These are phyloP conservation scores for Carcinoscorpius rotundicauda DNA, from an alignment of 1,140 invertebrate genomes.

Conservation along the genomic window DNA sequence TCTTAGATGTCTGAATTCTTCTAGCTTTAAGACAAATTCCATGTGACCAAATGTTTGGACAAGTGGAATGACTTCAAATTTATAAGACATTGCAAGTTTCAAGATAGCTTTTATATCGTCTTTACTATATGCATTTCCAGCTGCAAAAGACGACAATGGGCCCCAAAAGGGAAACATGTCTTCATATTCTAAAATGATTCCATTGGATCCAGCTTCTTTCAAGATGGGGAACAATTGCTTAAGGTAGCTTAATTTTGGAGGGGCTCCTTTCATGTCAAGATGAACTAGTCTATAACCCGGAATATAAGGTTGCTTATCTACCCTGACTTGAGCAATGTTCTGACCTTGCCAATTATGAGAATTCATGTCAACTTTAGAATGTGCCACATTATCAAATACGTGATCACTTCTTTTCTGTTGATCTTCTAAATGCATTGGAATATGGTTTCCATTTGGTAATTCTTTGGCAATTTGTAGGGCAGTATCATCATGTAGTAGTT, in stretches of 20 bases:
- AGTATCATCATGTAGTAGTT: no score
- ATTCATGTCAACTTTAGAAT: conserved; percentile 1
- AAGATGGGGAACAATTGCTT: conserved; percentile 44
- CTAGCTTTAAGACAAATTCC: conserved; percentile 75
- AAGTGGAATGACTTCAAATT: conserved; percentile 73
- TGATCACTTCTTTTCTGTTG: not conserved
- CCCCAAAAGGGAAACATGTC: conserved; percentile 79
- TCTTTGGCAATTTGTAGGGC: no score
- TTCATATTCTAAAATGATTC: conserved; percentile 87
- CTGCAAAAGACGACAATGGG: conserved; percentile 48
- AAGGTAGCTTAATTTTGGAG: conserved; percentile 50
- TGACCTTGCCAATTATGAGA: conserved; percentile 6
- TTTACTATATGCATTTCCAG: conserved; percentile 61
- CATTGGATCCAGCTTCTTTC: conserved; percentile 67
- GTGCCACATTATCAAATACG: no score
- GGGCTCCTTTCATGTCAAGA: conserved; percentile 61
- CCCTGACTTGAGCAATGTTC: not conserved
- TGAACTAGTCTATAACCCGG: conserved; percentile 44
- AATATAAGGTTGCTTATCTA: conserved; percentile 6
- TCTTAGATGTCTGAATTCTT: conserved; percentile 57
- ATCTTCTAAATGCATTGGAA: conserved; percentile 6
- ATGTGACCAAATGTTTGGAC: conserved; percentile 93
- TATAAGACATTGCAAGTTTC: conserved; percentile 46
- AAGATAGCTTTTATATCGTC: conserved; percentile 52
- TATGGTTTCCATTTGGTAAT: no score